A percentile compares a stretch with the other conserved stretches of the same genome.
Conservation (phyloP, 2,888 invertebrate genomes). For the Holacanthella duospinosa region DNA sequence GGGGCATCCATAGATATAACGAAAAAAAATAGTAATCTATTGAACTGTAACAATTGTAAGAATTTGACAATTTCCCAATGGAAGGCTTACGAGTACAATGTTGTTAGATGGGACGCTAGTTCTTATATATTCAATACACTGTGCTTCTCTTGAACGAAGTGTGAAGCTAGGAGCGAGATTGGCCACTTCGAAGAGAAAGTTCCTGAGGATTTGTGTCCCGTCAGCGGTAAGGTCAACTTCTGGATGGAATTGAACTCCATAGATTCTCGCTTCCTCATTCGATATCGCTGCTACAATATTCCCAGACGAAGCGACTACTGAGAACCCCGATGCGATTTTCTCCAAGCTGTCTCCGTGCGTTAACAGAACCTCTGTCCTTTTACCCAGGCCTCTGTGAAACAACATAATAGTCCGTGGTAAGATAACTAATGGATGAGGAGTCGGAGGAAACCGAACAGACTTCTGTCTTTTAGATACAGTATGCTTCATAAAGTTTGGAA, state of each 20-base stretch:
- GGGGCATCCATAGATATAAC: too few relatives aligned
- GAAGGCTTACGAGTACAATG: constrained; percentile 84
- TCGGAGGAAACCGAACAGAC: too few relatives aligned
- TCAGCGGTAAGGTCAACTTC: constrained; percentile 91
- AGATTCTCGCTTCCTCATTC: constrained; percentile 77
- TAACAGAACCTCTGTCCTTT: constrained; percentile 76
- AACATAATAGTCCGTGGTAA: constrained; percentile 14
- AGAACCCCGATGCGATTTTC: constrained; percentile 78
- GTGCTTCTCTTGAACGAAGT: constrained; percentile 71
- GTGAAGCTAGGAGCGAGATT: constrained; percentile 79
- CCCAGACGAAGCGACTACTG: constrained; percentile 71
- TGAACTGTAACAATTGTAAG: too few relatives aligned
- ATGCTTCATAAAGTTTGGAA: too few relatives aligned
- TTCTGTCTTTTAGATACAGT: too few relatives aligned
- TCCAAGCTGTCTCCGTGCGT: constrained; percentile 97
- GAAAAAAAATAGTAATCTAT: too few relatives aligned
- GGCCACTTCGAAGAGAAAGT: constrained; percentile 86
- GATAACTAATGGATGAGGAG: too few relatives aligned
- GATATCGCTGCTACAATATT: constrained; percentile 78
- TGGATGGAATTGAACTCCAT: constrained; percentile 97
- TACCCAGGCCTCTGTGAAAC: constrained; percentile 66
- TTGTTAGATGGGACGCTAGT: constrained; percentile 73
- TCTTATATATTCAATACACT: constrained; percentile 84
- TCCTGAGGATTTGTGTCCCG: constrained; percentile 81
- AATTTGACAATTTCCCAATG: too few relatives aligned